Conservation (phyloP, 2,113 vertebrate species). For the Engystomops pustulosus region DNA sequence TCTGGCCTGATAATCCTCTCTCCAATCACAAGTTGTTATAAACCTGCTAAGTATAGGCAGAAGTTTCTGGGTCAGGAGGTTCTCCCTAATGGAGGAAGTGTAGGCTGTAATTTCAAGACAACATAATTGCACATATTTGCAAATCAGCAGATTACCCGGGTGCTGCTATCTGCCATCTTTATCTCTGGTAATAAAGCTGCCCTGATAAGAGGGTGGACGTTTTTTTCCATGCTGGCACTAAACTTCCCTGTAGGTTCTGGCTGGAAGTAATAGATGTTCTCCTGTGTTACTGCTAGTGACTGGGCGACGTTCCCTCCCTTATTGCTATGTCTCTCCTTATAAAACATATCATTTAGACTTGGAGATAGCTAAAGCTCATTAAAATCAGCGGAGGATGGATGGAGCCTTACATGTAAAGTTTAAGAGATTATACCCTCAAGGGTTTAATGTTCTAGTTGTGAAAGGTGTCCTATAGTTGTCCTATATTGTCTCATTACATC, state of each 20-base stretch:
- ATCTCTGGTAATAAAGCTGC: neutral
- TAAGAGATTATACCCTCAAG: neutral
- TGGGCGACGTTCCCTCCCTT: neutral
- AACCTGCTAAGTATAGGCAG: neutral
- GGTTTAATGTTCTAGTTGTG: neutral
- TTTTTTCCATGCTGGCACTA: neutral
- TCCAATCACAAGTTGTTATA: neutral
- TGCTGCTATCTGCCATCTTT: neutral
- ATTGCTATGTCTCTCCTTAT: neutral
- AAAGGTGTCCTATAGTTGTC: neutral
- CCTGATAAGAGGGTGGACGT: neutral
- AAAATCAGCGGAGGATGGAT: neutral
- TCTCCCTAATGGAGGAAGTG: neutral
- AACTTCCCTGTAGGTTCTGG: neutral
- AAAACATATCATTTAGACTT: neutral
- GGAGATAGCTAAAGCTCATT: neutral
- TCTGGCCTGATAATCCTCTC: neutral
- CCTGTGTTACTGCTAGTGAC: neutral
- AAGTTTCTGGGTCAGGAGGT: neutral
- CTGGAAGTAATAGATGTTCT: neutral
- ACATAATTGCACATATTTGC: conserved; percentile 19
- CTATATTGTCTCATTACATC: neutral
- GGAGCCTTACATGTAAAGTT: neutral
- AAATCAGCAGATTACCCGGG: neutral
- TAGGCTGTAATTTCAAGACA: conserved; percentile 5